A percentile compares a stretch with the other conserved stretches of the same genome.
Evolutionary conservation across 2,113 vertebrate species (phyloP).

Genomic region (Neodon shergylaensis): DNA sequence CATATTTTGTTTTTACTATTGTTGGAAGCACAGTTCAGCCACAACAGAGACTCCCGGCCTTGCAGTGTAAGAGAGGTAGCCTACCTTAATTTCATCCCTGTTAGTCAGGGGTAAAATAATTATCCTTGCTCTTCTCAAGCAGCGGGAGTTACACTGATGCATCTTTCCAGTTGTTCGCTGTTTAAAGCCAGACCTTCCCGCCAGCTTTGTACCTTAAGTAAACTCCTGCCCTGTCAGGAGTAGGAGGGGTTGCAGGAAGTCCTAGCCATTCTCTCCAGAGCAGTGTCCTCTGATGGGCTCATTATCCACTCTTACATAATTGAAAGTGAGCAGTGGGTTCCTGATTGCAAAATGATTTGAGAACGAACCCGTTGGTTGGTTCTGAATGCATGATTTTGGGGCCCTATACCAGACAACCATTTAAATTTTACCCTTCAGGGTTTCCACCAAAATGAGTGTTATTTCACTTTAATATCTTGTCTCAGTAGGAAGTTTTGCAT

Average conservation of each 20-base stretch:
- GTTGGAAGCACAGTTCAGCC: neutral
- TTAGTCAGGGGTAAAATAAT: neutral
- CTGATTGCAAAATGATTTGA: neutral
- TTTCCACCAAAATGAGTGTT: neutral
- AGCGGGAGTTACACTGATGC: neutral
- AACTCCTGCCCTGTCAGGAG: neutral
- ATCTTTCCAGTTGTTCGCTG: neutral
- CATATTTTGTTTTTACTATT: neutral
- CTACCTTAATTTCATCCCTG: neutral
- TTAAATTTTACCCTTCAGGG: neutral
- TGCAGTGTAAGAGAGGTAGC: neutral
- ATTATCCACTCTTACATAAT: neutral
- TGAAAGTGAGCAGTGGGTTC: neutral
- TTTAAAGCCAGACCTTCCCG: neutral
- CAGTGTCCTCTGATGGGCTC: neutral
- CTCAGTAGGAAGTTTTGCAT: neutral
- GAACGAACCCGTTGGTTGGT: neutral
- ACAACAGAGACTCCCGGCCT: neutral
- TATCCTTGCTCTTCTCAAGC: neutral
- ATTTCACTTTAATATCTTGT: constrained; percentile 1
- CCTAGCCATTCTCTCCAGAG: neutral
- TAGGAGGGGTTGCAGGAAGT: neutral
- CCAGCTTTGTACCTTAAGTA: neutral
- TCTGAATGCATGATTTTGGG: neutral
- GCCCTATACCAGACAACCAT: neutral